Base-by-base conservation (phyloP, 2,797 vertebrate genomes). In the Arrhamphus sclerolepis region DNA sequence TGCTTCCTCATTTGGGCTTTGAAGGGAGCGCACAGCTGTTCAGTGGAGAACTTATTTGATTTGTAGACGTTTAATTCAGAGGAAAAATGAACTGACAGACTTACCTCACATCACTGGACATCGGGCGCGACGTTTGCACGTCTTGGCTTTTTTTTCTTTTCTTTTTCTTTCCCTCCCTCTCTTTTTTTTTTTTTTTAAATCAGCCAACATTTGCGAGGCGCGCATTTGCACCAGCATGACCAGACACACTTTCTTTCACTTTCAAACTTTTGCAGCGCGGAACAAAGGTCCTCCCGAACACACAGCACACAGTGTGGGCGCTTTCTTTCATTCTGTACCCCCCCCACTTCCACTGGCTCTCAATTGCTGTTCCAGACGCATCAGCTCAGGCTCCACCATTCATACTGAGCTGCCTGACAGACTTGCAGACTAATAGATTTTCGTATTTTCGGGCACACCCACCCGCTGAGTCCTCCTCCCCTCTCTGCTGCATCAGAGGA, bases 361-460 rank as follows among this genome's bases (percentile, higher is more conserved):
- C 26, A 24, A 65, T 2, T 55, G 54, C 46, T 42, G 55, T 71
- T 48, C 9, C 53, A 21, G 48, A 41, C 39, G 18, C 18, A 39
- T 58, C 51, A 55, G 77, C 71, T 38, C 34, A 38, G 34, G 13
- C 34, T 80, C 49, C 64, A 67, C 80, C 83, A 88, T 88, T 88
- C 82, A 87, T 76, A 78, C 61, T 83, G 82, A 53, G 19, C 34
- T 9, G 31, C 21, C 62, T 66, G 52, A 10, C 13, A 60, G 70
- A 70, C 61, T 66, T 65, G 69, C 74, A 75, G 40, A 46, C 69
- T 59, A 52, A 78, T 77, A 63, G 59, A 66, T 70, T 67, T 78
- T 83, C 22, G 58, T 68, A 49, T 34, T 66, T 77, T 57, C 67
- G 77, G 83, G 62, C 85, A 89, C 87, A 84, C 89, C 86, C 87